Base-by-base conservation (phyloP, 2,113 vertebrate genomes). In the Chaetops frenatus region DNA sequence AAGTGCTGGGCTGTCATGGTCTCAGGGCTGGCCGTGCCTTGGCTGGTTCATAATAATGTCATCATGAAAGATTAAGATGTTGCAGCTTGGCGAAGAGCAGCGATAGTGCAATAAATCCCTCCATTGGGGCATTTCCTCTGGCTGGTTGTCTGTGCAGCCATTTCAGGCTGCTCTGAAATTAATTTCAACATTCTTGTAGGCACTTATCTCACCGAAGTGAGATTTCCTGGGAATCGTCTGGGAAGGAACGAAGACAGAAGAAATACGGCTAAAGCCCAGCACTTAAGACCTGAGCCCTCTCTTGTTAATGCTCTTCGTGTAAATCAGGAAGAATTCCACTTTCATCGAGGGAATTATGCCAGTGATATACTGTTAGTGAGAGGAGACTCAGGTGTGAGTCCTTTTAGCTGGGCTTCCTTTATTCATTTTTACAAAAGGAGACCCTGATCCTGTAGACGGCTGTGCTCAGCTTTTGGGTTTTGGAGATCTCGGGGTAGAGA, bases 291-390 rank as follows among this genome's bases (percentile, higher is more conserved):
- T 93, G 92, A 96, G 53, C 82, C 71, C 53, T 81, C 85, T 81
- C 69, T 96, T 3, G 14, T 95, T 96, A 96, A 95, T 79, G 72
- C 33, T 86, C 73, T 71, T 56, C 10, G 21, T 93, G 82, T 96
- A 96, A 97, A 96, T 92, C 92, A 93, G 86, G 25, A 83, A 57
- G 45, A 93, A 96, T 93, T 94, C 88, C 67, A 73, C 79, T 96
- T 95, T 90, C 93, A 88, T 86, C 85, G 0, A 16, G 82, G 82
- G 93, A 93, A 83, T 95, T 92, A 92, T 48, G 23, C 33, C 5
- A 2, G 51, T 84, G 85, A 95, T 92, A 81, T 76, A 78, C 82
- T 90, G 57, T 33, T 87, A 90, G 40, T 24, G 29, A 96, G 82
- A 92, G 28, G n/a, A 88, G 72, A 70, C 42, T 94, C 88, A 86